Evolutionary conservation across 1,140 invertebrate genomes (phyloP).

Genomic region (Cydia pomonella): DNA sequence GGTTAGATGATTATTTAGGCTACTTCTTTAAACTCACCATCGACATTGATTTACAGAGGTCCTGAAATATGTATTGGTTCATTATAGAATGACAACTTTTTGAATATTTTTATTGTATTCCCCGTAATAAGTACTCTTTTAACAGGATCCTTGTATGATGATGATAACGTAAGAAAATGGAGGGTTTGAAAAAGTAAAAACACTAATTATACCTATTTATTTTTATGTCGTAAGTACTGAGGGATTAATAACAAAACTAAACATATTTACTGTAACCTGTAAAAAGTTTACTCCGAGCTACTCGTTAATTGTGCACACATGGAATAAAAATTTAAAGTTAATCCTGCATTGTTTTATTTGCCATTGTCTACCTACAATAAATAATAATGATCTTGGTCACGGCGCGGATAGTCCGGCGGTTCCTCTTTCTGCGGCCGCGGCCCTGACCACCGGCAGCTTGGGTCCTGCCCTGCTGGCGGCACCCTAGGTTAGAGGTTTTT

Average conservation of each 20-base stretch:
- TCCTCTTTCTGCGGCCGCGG: no score
- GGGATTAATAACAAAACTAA: constrained; percentile 41
- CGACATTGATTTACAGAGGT: not conserved
- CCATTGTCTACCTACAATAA: no score
- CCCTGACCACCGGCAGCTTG: no score
- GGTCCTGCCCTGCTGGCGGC: no score
- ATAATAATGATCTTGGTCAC: no score
- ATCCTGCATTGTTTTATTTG: constrained; percentile 35
- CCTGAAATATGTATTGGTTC: not conserved
- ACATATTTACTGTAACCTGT: constrained; percentile 47
- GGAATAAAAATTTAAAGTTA: constrained; percentile 51
- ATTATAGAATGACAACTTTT: no score
- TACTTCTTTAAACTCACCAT: not conserved
- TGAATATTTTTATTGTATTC: not conserved
- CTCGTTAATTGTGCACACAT: constrained; percentile 61
- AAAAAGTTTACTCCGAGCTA: constrained; percentile 47
- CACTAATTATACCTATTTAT: not conserved
- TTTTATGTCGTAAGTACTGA: not conserved
- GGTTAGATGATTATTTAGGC: not conserved
- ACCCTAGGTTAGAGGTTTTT: no score
- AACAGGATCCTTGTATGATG: not conserved
- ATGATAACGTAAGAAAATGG: not conserved
- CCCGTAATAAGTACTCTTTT: not conserved
- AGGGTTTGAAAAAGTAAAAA: not conserved
- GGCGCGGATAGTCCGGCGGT: no score